Conservation (phyloP, 1,140 invertebrate genomes). For the Uloborus diversus region DNA sequence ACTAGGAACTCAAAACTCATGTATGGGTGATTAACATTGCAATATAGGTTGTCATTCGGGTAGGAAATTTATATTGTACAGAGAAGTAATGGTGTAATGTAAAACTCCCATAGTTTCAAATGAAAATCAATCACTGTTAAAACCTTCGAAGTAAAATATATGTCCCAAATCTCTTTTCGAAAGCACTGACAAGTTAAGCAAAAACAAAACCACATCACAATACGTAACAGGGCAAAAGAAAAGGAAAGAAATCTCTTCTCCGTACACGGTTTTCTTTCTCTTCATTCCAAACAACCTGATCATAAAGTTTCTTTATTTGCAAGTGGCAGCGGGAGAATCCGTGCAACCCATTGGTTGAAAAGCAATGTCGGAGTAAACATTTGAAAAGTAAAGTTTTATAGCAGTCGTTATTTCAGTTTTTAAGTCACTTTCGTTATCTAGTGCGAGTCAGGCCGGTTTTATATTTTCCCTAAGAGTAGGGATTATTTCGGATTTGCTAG, state of each 20-base stretch:
- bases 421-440: conserved; percentile 8
- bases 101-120: too few relatives aligned
- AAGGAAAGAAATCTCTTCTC: neutral
- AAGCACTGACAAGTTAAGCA: too few relatives aligned
- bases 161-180: too few relatives aligned
- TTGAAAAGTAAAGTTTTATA: neutral
- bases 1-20: too few relatives aligned
- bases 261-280: neutral
- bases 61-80: too few relatives aligned
- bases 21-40: too few relatives aligned
- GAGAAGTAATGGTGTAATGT: too few relatives aligned
- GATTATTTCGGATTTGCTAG: neutral
- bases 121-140: too few relatives aligned
- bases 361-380: neutral
- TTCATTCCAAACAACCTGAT: conserved; percentile 4
- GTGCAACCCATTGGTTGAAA: neutral
- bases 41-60: too few relatives aligned
- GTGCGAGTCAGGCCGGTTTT: neutral
- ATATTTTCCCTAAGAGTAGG: neutral
- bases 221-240: too few relatives aligned
- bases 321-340: neutral
- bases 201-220: too few relatives aligned
- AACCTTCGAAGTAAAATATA: too few relatives aligned
- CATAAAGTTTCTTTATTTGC: conserved; percentile 25
- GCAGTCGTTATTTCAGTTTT: neutral